phyloP scores from a whole-genome alignment of 2,888 invertebrate genomes.

The Acronicta alni region DNA sequence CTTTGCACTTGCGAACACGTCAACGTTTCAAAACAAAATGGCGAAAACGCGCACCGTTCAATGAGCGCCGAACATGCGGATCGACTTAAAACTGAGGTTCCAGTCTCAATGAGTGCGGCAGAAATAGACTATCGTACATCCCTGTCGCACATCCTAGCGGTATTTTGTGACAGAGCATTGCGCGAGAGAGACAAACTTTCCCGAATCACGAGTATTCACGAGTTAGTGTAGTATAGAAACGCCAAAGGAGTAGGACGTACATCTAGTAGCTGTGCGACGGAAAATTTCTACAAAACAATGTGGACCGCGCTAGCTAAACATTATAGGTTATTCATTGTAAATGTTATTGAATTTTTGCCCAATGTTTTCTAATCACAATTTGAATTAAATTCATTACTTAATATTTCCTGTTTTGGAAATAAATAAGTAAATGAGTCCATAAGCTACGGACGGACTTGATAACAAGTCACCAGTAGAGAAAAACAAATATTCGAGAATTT shows the following conservation, averaged over 20 bases:
- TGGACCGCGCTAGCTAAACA: too few species aligned
- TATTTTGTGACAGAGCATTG: slow-evolving; percentile 10
- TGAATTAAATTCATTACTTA: not conserved
- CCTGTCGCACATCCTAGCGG: slow-evolving; percentile 34
- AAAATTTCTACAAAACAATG: not conserved
- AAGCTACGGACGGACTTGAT: not conserved
- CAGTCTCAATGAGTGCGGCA: slow-evolving; percentile 36
- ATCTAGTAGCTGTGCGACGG: slow-evolving; percentile 11
- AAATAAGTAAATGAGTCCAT: too few species aligned
- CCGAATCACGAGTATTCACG: slow-evolving; percentile 12
- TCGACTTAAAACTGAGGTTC: slow-evolving; percentile 22
- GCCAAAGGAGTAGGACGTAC: slow-evolving; percentile 27
- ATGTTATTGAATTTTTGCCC: too few species aligned
- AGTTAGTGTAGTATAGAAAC: slow-evolving; percentile 7
- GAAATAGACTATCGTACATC: slow-evolving; percentile 33
- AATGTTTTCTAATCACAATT: slow-evolving; percentile 2
- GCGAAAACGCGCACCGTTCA: slow-evolving; percentile 51
- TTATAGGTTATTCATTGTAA: too few species aligned
- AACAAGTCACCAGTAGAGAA: not conserved
- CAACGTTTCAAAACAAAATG: slow-evolving; percentile 65
- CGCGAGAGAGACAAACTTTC: slow-evolving; percentile 35
- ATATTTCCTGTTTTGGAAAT: too few species aligned
- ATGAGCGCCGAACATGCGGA: slow-evolving; percentile 16
- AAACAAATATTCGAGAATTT: too few species aligned
- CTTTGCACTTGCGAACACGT: slow-evolving; percentile 57